phyloP scores from a whole-genome alignment of 92 coral and sea anemone species.

The Actinostola sp. region DNA sequence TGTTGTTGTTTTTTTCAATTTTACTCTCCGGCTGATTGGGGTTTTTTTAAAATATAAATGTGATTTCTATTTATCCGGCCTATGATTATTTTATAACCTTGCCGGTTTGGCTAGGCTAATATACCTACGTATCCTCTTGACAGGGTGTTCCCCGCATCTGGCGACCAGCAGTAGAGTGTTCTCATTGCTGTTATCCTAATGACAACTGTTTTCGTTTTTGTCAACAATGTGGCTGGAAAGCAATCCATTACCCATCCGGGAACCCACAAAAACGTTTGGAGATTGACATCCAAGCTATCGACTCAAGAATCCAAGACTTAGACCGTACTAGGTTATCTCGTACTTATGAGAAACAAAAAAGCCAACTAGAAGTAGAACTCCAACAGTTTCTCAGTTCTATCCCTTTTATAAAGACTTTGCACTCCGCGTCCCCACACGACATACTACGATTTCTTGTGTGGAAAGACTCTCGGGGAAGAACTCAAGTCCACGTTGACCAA shows the following conservation, averaged over 20 bases:
- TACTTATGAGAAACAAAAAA: slow-evolving; percentile 31
- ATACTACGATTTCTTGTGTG: slow-evolving; percentile 36
- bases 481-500: slow-evolving; percentile 26
- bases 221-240: slow-evolving; percentile 25
- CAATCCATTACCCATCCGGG: neutral
- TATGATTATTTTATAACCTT: neutral
- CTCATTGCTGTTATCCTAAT: slow-evolving; percentile 20
- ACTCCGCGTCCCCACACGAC: slow-evolving; percentile 27
- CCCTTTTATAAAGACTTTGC: slow-evolving; percentile 23
- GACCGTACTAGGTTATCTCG: slow-evolving; percentile 11
- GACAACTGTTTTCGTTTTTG: slow-evolving; percentile 32
- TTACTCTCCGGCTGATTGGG: too few relatives aligned
- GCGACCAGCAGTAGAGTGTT: slow-evolving; percentile 29
- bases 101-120: too few relatives aligned
- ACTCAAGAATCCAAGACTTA: slow-evolving; percentile 31
- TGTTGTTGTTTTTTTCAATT: too few relatives aligned
- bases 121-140: neutral
- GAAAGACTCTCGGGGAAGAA: slow-evolving; percentile 52
- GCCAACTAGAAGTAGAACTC: slow-evolving; percentile 34
- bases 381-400: slow-evolving; percentile 11
- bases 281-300: slow-evolving; percentile 28
- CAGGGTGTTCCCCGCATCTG: slow-evolving; percentile 29
- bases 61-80: too few relatives aligned
- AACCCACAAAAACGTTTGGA: slow-evolving; percentile 1
- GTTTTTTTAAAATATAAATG: too few relatives aligned